A percentile compares a stretch with the other conserved stretches of the same genome.
phyloP scores from a whole-genome alignment of 2,888 invertebrate genomes.

The Drosophila cracens region DNA sequence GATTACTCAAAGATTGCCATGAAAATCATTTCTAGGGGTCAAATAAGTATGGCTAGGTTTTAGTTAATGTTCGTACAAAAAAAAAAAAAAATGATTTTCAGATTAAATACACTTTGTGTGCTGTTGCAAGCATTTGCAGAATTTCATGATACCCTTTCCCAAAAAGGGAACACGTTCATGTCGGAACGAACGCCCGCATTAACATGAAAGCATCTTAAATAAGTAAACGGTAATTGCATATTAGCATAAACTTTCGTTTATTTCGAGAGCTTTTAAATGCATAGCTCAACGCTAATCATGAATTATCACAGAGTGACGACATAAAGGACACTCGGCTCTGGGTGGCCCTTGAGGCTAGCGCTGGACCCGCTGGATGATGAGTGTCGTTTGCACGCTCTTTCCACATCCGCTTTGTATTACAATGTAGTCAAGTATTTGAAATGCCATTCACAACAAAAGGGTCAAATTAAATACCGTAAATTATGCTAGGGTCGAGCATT shows the following conservation, averaged over 20 bases:
- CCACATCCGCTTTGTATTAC: constrained; percentile 12
- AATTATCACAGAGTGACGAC: constrained; percentile 36
- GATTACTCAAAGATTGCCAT: background rate
- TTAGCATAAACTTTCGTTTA: constrained; percentile 51
- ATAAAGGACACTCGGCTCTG: constrained; percentile 6
- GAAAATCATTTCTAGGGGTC: background rate
- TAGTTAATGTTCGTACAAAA: background rate
- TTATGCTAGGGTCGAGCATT: constrained; percentile 61
- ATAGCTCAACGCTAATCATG: constrained; percentile 24
- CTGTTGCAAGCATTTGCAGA: background rate
- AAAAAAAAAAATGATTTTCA: background rate
- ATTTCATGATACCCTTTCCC: background rate
- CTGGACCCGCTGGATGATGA: background rate
- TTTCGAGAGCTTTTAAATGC: constrained; percentile 13
- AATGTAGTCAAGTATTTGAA: constrained; percentile 1
- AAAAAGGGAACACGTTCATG: background rate
- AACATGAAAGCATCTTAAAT: constrained; percentile 8
- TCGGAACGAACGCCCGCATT: background rate
- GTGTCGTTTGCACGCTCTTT: background rate
- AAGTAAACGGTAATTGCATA: constrained; percentile 36
- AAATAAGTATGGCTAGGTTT: background rate
- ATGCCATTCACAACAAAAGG: constrained; percentile 34
- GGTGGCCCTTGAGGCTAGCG: background rate
- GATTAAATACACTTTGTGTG: background rate
- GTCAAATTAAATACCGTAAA: constrained; percentile 62